A percentile compares a stretch with the other conserved stretches of the same genome.
These are phyloP conservation scores for Silurus asotus DNA, from an alignment of 2,113 vertebrate genomes.

Conservation along the genomic window DNA sequence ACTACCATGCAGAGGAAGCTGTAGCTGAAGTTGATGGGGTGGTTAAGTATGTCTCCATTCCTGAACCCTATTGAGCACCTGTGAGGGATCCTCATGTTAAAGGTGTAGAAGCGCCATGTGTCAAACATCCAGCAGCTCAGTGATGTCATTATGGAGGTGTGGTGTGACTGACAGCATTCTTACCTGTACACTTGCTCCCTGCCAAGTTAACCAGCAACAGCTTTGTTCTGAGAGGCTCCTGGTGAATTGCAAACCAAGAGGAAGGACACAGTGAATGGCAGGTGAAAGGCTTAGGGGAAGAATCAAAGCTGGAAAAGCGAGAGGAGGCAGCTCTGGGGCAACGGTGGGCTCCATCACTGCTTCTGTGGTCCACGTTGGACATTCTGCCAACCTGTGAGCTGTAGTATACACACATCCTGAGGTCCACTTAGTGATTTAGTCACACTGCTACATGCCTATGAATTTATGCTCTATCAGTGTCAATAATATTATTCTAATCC, in stretches of 20 bases:
- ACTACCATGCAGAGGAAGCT: too few species aligned
- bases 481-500: background rate
- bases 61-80: too few species aligned
- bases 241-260: conserved; percentile 59
- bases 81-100: too few species aligned
- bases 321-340: conserved; percentile 59
- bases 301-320: conserved; percentile 53
- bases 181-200: conserved; percentile 81
- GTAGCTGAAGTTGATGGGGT: too few species aligned
- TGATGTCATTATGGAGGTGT: too few species aligned
- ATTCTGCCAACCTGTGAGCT: conserved; percentile 63
- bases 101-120: too few species aligned
- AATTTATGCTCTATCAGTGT: background rate
- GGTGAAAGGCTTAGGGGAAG: conserved; percentile 49
- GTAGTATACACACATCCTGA: background rate
- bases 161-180: conserved; percentile 19
- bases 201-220: conserved; percentile 86
- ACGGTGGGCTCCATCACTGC: conserved; percentile 69
- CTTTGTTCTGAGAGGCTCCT: conserved; percentile 64
- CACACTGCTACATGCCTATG: background rate
- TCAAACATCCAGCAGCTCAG: too few species aligned
- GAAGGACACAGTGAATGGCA: conserved; percentile 58
- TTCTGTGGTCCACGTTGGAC: conserved; percentile 56
- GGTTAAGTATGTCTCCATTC: too few species aligned
- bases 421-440: background rate